phyloP scores from a whole-genome alignment of 2,888 invertebrate species.

The Volucella inanis region DNA sequence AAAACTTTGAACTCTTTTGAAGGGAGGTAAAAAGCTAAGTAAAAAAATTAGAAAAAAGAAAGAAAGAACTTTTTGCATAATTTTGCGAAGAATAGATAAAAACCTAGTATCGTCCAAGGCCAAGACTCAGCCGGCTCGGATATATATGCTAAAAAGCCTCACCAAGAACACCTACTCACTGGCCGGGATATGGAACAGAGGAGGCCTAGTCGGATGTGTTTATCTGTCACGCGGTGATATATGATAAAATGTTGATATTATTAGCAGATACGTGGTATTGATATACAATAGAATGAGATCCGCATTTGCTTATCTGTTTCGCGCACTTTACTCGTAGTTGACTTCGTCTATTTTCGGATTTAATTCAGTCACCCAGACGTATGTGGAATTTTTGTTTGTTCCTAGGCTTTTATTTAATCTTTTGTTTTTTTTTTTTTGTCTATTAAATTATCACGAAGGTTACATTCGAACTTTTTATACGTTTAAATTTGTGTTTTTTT shows the following conservation, averaged over 20 bases:
- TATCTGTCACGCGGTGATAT: slow-evolving; percentile 51
- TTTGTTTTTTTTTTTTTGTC: too few relatives aligned
- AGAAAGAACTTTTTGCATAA: too few relatives aligned
- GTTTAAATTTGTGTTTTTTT: too few relatives aligned
- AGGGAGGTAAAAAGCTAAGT: not conserved
- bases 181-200: not conserved
- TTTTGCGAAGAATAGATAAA: too few relatives aligned
- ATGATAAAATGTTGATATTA: slow-evolving; percentile 47
- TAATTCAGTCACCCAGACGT: slow-evolving; percentile 1
- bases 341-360: not conserved
- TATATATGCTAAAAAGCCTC: not conserved
- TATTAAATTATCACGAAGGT: too few relatives aligned
- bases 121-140: slow-evolving; percentile 5
- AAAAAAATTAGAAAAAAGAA: too few relatives aligned
- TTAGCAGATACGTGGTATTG: slow-evolving; percentile 33
- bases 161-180: not conserved
- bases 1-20: not conserved
- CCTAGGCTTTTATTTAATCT: too few relatives aligned
- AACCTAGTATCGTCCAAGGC: slow-evolving; percentile 7
- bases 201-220: slow-evolving; percentile 8
- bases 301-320: slow-evolving; percentile 18
- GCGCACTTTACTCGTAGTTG: not conserved
- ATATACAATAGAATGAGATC: slow-evolving; percentile 28
- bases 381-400: slow-evolving; percentile 6
- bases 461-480: too few relatives aligned